phyloP scores from a whole-genome alignment of 2,888 invertebrate species.

The Agonopterix subpropinquella region DNA sequence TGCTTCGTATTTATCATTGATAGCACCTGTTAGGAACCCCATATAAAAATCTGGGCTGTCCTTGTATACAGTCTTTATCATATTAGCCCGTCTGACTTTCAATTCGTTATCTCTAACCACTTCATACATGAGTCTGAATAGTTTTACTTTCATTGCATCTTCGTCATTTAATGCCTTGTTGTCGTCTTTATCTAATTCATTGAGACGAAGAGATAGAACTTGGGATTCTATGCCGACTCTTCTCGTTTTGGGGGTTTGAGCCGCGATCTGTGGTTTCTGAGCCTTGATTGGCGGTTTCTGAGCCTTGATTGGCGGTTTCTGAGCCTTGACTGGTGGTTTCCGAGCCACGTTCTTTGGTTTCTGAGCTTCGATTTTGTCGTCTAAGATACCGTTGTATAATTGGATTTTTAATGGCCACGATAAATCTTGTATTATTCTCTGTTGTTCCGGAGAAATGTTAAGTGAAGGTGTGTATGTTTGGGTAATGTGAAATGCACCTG shows the following conservation, averaged over 20 bases:
- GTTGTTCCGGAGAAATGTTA: not conserved
- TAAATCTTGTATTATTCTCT: slow-evolving; percentile 12
- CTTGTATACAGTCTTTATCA: slow-evolving; percentile 33
- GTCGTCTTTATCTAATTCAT: not conserved
- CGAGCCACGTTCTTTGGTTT: not conserved
- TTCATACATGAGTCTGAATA: slow-evolving; percentile 56
- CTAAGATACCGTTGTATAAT: not conserved
- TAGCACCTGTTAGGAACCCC: slow-evolving; percentile 45
- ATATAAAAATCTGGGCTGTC: slow-evolving; percentile 43
- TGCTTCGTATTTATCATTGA: slow-evolving; percentile 39
- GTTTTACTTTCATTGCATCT: slow-evolving; percentile 43
- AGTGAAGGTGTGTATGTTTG: not conserved
- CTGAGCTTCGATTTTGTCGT: not conserved
- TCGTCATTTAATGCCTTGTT: slow-evolving; percentile 25
- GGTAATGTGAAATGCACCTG: no score
- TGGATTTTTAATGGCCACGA: slow-evolving; percentile 14
- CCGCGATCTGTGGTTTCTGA: not conserved
- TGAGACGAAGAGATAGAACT: not conserved
- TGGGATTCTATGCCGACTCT: not conserved
- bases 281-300: not conserved
- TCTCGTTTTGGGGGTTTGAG: not conserved
- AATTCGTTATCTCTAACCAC: slow-evolving; percentile 46
- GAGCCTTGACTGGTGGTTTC: not conserved
- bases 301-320: not conserved
- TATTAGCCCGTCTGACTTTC: slow-evolving; percentile 35